phyloP scores from a whole-genome alignment of 2,888 invertebrate species.

The Neoascia interrupta region DNA sequence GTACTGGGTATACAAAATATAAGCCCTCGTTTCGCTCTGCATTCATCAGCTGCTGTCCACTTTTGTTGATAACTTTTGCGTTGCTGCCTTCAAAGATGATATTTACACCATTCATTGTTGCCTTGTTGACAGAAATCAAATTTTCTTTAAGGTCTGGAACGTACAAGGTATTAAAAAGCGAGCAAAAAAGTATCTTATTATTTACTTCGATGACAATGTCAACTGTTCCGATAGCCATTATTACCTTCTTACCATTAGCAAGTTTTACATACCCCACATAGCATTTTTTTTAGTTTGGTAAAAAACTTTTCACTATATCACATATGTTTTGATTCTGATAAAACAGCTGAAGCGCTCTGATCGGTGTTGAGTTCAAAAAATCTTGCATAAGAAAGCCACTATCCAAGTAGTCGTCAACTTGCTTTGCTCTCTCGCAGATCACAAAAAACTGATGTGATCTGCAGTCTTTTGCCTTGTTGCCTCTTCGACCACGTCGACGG shows the following conservation, averaged over 20 bases:
- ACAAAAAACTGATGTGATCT: no score
- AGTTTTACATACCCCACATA: background rate
- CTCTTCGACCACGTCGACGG: background rate
- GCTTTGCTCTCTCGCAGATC: conserved; percentile 4
- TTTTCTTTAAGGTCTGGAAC: conserved; percentile 20
- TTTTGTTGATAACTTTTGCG: background rate
- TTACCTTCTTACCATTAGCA: conserved; percentile 7
- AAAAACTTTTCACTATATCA: background rate
- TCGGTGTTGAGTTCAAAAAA: background rate
- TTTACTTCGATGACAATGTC: conserved; percentile 2
- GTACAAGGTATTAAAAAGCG: conserved; percentile 2
- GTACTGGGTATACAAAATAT: background rate
- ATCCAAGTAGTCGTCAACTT: background rate
- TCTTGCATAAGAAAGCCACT: conserved; percentile 13
- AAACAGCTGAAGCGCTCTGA: no score
- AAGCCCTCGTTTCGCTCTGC: background rate
- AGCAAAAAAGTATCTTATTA: conserved; percentile 4
- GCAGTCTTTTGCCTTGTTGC: conserved; percentile 7
- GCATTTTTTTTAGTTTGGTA: no score
- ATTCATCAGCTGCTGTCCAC: background rate
- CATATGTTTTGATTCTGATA: no score
- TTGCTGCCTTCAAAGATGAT: background rate
- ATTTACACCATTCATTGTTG: conserved; percentile 7
- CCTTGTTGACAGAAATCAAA: conserved; percentile 15
- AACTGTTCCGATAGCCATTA: conserved; percentile 1